phyloP scores from a whole-genome alignment of 1,140 invertebrate species.

The Lucilia cuprina region DNA sequence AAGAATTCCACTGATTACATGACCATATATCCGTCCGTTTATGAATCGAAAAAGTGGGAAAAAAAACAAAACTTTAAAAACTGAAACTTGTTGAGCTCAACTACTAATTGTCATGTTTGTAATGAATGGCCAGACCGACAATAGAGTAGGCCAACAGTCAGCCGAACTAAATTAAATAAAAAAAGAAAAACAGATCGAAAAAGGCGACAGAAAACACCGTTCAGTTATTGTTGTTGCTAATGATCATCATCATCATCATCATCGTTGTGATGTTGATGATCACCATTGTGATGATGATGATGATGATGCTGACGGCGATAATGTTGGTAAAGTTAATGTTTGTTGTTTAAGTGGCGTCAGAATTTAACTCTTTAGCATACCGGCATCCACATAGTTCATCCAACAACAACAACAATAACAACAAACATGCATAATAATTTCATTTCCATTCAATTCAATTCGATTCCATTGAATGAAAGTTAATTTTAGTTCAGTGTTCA shows the following conservation, averaged over 20 bases:
- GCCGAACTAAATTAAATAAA: neutral
- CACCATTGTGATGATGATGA: neutral
- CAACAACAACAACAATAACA: neutral
- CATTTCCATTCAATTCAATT: neutral
- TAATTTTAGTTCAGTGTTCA: neutral
- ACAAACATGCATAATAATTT: neutral
- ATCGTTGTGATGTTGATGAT: neutral
- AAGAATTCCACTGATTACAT: neutral
- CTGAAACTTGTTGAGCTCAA: neutral
- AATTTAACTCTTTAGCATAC: constrained; percentile 33
- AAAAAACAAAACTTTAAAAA: neutral
- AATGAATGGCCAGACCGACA: neutral
- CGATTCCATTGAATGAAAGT: neutral
- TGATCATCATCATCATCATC: neutral
- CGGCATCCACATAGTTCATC: neutral
- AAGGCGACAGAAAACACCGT: neutral
- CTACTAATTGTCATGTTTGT: constrained; percentile 3
- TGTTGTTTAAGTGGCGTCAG: constrained; percentile 27
- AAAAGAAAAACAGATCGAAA: neutral
- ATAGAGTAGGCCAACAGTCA: neutral
- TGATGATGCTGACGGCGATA: neutral
- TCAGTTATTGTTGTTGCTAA: neutral
- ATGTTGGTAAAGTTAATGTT: neutral
- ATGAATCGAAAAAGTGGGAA: neutral
- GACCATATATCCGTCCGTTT: neutral